A percentile compares a stretch with the other conserved stretches of the same genome.
Evolutionary conservation across 2,888 invertebrate genomes (phyloP).

Genomic region (Drosophila infuscata): DNA sequence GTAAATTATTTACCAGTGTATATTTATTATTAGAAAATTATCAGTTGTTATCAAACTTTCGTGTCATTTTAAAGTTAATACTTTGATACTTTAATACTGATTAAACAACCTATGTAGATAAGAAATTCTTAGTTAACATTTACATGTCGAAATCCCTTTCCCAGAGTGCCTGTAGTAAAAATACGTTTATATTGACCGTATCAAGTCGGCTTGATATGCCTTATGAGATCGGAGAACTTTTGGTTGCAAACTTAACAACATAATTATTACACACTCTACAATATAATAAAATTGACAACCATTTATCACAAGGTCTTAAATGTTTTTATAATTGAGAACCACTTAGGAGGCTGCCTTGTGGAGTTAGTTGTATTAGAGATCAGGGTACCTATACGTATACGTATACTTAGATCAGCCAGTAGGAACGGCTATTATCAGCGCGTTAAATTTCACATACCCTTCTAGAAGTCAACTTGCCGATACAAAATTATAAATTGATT

Average conservation of each 20-base stretch:
- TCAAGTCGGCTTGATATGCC: neutral
- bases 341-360: neutral
- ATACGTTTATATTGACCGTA: neutral
- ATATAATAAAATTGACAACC: neutral
- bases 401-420: too few species aligned
- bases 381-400: neutral
- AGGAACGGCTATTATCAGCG: too few species aligned
- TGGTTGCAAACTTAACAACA: neutral
- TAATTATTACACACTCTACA: neutral
- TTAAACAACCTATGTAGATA: neutral
- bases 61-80: neutral
- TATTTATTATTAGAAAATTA: neutral
- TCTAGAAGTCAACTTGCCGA: neutral
- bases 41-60: neutral
- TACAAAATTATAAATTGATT: neutral
- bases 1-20: neutral
- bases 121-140: neutral
- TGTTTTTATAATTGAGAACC: neutral
- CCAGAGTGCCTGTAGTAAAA: too few species aligned
- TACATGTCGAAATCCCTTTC: neutral
- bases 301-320: neutral
- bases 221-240: neutral
- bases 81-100: neutral
- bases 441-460: neutral
- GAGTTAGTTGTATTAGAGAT: too few species aligned